Evolutionary conservation across 2,888 invertebrate genomes (phyloP).

Genomic region (Lasioglossum calceatum): DNA sequence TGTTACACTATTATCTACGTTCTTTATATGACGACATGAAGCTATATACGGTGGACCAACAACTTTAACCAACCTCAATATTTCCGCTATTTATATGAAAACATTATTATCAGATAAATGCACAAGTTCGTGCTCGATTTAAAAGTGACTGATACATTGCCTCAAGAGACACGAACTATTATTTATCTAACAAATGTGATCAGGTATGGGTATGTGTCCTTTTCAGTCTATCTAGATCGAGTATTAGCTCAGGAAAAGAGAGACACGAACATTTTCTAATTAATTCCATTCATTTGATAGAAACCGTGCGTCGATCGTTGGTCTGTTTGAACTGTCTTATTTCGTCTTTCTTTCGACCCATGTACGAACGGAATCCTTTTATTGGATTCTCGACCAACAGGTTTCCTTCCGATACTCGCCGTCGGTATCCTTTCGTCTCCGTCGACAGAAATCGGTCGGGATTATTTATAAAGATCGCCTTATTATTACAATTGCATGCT

Average conservation of each 20-base stretch:
- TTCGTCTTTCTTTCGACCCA: conserved; percentile 48
- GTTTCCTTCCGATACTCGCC: conserved; percentile 44
- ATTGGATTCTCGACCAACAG: conserved; percentile 59
- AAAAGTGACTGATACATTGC: no score
- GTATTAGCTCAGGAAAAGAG: background rate
- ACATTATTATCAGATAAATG: no score
- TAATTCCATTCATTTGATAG: background rate
- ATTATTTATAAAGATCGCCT: background rate
- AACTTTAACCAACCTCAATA: no score
- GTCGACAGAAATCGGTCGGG: background rate
- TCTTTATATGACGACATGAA: no score
- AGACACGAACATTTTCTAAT: no score
- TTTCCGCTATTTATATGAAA: no score
- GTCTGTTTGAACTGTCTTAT: conserved; percentile 26
- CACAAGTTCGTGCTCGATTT: no score
- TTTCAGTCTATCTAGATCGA: background rate
- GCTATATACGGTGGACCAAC: no score
- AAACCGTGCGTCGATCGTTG: background rate
- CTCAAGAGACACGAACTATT: background rate
- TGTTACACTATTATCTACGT: no score
- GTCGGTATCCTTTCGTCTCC: background rate
- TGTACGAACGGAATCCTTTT: conserved; percentile 44
- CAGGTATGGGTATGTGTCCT: background rate
- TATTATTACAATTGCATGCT: background rate
- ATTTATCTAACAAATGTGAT: background rate